A percentile compares a stretch with the other conserved stretches of the same genome.
These are phyloP conservation scores for Apteryx owenii DNA, from an alignment of 2,113 vertebrate species.

Conservation along the genomic window DNA sequence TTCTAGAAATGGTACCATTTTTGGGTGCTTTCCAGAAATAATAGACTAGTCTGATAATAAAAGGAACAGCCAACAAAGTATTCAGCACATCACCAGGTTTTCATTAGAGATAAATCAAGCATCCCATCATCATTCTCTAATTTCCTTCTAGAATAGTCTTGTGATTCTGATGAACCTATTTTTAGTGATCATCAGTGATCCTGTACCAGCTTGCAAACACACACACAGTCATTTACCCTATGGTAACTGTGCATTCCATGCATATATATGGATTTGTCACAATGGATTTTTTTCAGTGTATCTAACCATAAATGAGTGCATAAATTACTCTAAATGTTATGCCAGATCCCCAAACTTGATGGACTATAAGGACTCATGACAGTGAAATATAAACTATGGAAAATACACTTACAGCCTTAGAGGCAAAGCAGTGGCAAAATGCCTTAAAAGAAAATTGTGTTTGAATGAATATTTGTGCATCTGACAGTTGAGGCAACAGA, in stretches of 20 bases:
- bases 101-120: conserved; percentile 2
- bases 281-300: not conserved
- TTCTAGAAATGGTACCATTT: not conserved
- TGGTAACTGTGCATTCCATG: not conserved
- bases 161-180: not conserved
- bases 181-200: not conserved
- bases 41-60: not conserved
- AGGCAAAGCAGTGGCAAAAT: not conserved
- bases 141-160: not conserved
- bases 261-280: not conserved
- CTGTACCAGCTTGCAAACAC: not conserved
- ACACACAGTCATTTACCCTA: not conserved
- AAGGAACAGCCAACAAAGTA: not conserved
- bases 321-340: not conserved
- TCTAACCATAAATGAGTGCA: not conserved
- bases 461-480: not conserved
- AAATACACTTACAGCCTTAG: conserved; percentile 9
- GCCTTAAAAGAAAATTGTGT: not conserved
- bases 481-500: not conserved
- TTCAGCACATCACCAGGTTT: not conserved
- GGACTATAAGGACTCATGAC: not conserved
- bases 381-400: not conserved
- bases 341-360: not conserved
- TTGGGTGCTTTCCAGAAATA: not conserved
- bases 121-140: not conserved